These are phyloP conservation scores for Acanthochromis polyacanthus DNA, from an alignment of 2,113 vertebrate genomes.

Conservation along the genomic window DNA sequence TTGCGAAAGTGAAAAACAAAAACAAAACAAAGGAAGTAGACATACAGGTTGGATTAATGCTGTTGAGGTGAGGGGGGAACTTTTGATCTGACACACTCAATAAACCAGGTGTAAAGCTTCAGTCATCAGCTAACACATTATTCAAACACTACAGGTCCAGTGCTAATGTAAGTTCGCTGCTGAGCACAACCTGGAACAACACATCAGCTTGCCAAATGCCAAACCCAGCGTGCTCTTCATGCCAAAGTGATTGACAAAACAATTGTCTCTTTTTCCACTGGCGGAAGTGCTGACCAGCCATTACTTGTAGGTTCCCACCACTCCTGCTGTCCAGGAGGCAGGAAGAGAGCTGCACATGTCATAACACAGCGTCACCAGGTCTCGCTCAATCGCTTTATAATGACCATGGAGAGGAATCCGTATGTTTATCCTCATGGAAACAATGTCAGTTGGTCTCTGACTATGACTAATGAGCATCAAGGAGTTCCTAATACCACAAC, in stretches of 20 bases:
- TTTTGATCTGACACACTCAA: too few species aligned
- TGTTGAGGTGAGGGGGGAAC: too few species aligned
- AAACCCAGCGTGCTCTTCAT: not conserved
- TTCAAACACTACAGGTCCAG: too few species aligned
- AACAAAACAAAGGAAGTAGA: too few species aligned
- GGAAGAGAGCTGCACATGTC: constrained; percentile 70
- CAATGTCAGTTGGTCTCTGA: constrained; percentile 49
- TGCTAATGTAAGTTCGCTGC: too few species aligned
- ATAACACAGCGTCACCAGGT: constrained; percentile 53
- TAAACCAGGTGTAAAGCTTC: too few species aligned
- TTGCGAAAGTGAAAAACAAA: too few species aligned
- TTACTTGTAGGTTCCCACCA: constrained; percentile 61
- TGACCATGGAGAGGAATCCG: constrained; percentile 59
- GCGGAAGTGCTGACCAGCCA: constrained; percentile 55
- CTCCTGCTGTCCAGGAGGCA: constrained; percentile 42
- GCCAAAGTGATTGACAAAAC: constrained; percentile 62
- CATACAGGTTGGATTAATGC: too few species aligned
- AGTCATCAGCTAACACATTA: too few species aligned
- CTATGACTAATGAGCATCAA: constrained; percentile 50
- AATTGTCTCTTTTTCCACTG: constrained; percentile 66
- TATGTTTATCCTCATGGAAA: constrained; percentile 69
- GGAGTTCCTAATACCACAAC: not conserved
- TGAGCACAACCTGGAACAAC: not conserved
- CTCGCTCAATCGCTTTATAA: constrained; percentile 68
- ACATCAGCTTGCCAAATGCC: not conserved